Evolutionary conservation across 2,797 vertebrate genomes (phyloP).

Genomic region (Spinus olivaceus): DNA sequence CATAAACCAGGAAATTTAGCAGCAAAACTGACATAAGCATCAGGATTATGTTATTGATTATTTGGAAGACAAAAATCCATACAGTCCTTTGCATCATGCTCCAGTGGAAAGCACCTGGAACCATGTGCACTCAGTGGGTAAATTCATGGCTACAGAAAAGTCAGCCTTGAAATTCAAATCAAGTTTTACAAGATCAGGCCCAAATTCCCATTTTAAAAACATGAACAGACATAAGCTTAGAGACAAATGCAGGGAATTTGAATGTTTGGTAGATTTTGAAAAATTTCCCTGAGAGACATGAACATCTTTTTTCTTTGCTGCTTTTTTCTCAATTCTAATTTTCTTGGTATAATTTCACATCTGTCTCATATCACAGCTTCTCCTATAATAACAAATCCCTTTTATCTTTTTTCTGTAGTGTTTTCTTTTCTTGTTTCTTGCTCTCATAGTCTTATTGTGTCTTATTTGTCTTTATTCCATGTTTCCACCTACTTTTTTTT

Average conservation of each 20-base stretch:
- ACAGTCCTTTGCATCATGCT: background rate
- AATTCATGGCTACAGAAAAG: background rate
- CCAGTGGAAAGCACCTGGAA: background rate
- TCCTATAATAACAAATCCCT: background rate
- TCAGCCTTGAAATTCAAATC: background rate
- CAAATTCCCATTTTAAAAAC: background rate
- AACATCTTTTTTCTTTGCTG: background rate
- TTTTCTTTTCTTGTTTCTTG: background rate
- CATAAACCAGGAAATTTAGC: conserved; percentile 15
- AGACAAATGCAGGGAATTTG: background rate
- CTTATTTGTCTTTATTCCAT: background rate
- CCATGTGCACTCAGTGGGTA: background rate
- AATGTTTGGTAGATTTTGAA: background rate
- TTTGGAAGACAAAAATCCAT: background rate
- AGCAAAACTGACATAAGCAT: background rate
- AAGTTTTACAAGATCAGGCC: background rate
- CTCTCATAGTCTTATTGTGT: background rate
- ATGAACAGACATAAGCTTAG: background rate
- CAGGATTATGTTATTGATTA: conserved; percentile 1
- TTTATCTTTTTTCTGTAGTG: background rate
- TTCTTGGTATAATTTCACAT: background rate
- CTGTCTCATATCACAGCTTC: background rate
- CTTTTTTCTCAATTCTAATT: background rate
- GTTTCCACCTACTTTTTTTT: background rate
- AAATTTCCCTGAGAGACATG: background rate